These are phyloP conservation scores for Galerucella nymphaeae DNA, from an alignment of 2,888 invertebrate genomes.

Conservation along the genomic window DNA sequence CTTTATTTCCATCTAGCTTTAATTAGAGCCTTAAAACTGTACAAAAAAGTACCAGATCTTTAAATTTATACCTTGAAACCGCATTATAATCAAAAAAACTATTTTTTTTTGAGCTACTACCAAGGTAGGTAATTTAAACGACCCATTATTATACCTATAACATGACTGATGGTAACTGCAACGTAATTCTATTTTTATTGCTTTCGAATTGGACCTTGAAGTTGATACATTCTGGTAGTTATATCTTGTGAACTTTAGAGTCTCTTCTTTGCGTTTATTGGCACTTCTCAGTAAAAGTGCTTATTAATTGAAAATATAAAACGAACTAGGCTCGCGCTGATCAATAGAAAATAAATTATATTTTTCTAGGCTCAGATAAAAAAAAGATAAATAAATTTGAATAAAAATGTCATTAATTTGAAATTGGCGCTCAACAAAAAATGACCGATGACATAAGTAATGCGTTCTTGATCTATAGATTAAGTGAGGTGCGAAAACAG, in stretches of 20 bases:
- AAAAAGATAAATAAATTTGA: no score
- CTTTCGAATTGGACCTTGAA: conserved; percentile 33
- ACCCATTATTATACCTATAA: conserved; percentile 28
- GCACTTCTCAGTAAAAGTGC: neutral
- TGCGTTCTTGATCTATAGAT: no score
- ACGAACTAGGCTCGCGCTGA: no score
- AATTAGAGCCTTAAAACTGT: no score
- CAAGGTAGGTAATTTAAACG: conserved; percentile 28
- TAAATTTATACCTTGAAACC: neutral
- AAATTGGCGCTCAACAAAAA: no score
- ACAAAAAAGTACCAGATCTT: neutral
- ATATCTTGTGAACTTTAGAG: neutral
- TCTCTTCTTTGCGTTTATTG: neutral
- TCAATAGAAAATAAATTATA: no score
- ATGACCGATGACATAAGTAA: no score
- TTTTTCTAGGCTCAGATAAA: no score
- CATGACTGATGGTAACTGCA: conserved; percentile 22
- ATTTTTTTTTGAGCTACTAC: neutral
- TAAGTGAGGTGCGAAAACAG: no score
- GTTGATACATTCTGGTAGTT: neutral
- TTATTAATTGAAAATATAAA: no score
- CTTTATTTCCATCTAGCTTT: no score
- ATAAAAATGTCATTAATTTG: no score
- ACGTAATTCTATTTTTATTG: conserved; percentile 30
- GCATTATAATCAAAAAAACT: neutral